Evolutionary conservation across 1,140 invertebrate species (phyloP), one percentile per base, ranked within the genome.

Genomic region (Paramacrobiotus metropolitanus): DNA sequence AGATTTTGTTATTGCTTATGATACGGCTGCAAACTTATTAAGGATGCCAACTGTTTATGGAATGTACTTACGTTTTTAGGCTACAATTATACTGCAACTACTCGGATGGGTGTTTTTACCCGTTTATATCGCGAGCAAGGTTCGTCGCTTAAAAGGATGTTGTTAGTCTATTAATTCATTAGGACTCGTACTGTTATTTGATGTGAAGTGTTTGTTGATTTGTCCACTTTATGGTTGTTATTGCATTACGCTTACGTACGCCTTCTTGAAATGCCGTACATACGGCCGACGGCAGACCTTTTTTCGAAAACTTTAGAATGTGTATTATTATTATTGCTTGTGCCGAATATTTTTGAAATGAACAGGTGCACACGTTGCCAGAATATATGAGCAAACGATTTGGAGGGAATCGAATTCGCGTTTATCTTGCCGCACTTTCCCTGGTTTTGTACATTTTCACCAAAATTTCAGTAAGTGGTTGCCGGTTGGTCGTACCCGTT

Each of bases 41-140:
- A n/a, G n/a, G n/a, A n/a, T n/a, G n/a, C n/a, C n/a, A n/a, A n/a
- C n/a, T n/a, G n/a, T n/a, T n/a, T n/a, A n/a, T n/a, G n/a, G 21
- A 9, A 45, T 18, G 30, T 21, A 20, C 28, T 65, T 69, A 63
- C 31, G 59, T 61, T 65, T 60, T 9, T 64, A 78, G 76, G 77
- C 76, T 28, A 71, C 77, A 44, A 69, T 76, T 60, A 65, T 78
- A 24, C 65, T 79, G 2, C 71, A 77, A 64, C 62, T 79, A 21
- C 68, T 80, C 2, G 78, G 77, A 28, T 80, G 78, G 78, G 65
- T 78, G 4, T 80, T 78, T 69, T 72, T 80, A 21, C 78, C 78
- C 0, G 78, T 80, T 1, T 80, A 79, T 65, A 76, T 79, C 64
- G 71, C 76, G 1, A 70, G 68, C 63, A 71, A 70, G 66, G 72